phyloP scores from a whole-genome alignment of 92 coral and sea anemone species.

The Meandrina meandrites region DNA sequence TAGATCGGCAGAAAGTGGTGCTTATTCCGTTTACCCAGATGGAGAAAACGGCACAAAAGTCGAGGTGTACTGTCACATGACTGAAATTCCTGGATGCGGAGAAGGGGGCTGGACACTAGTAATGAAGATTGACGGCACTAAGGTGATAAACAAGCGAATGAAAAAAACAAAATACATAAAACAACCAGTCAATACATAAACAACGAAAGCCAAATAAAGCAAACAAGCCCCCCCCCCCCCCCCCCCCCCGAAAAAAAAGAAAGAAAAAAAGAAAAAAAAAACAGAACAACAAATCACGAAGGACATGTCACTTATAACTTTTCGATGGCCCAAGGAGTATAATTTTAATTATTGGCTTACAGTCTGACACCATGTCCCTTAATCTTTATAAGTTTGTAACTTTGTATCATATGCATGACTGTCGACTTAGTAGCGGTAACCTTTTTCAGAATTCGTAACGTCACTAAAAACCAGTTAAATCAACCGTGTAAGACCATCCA shows the following conservation, averaged over 20 bases:
- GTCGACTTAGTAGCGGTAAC: not conserved
- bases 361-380: not conserved
- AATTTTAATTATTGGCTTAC: too few relatives aligned
- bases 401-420: not conserved
- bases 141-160: not conserved
- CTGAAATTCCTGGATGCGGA: slow-evolving; percentile 31
- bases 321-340: not conserved
- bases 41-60: not conserved
- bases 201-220: not conserved
- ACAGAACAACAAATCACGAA: not conserved
- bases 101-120: slow-evolving; percentile 40
- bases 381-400: not conserved
- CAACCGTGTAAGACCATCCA: too few relatives aligned
- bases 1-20: not conserved
- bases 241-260: too few relatives aligned
- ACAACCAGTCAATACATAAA: not conserved
- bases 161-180: not conserved
- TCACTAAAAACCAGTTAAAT: too few relatives aligned
- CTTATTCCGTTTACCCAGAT: slow-evolving; percentile 2
- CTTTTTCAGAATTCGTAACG: too few relatives aligned
- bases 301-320: too few relatives aligned
- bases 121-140: slow-evolving; percentile 25
- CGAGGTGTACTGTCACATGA: slow-evolving; percentile 24
- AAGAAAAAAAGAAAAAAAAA: too few relatives aligned
- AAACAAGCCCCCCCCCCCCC: not conserved